Evolutionary conservation across 1,140 invertebrate species (phyloP), one percentile per base, ranked within the genome.

Genomic region (Drosophila parabipectinata): DNA sequence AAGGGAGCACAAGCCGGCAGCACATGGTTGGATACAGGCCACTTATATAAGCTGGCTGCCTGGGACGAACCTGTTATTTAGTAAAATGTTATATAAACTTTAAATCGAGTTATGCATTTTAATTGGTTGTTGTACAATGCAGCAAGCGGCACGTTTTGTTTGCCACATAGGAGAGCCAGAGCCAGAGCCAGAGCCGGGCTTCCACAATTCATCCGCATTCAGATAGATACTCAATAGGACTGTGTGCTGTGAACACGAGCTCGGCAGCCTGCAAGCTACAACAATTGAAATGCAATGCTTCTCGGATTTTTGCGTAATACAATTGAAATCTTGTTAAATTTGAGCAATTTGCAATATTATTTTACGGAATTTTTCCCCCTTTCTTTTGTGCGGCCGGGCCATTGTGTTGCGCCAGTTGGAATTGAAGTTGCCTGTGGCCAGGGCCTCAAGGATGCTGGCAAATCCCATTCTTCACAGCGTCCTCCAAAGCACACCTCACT

Each of bases 91-190:
- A 85, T 85, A 78, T 85, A 85, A 85, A 85, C 82, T 85, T 85
- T 85, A 85, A 85, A 85, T 85, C 82, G 78, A 85, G 82, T 85
- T 85, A 85, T 85, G 82, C 82, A 85, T 88, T 85, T 85, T 85
- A 85, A 85, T 85, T 85, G 82, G 82, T 88, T 85, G 82, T 85
- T 85, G 82, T 82, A 85, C 82, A 88, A 85, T 87, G 66, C 87
- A 78, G 78, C 69, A 85, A 87, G 82, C 82, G 82, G 82, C 82
- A 85, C 82, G 82, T 87, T 85, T 85, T 85, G 82, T 85, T 87
- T 87, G 82, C 81, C 82, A 78, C 82, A 85, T 84, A 77, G 77
- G 66, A 72, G 72, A 64, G 72, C 72, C 53, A 28, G 26, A 28
- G 4, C 48, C 44, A 28, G 12, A 6, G 24, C 7, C 39, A 54